Base-by-base conservation (phyloP, 2,113 vertebrate species). In the Salminus brasiliensis region DNA sequence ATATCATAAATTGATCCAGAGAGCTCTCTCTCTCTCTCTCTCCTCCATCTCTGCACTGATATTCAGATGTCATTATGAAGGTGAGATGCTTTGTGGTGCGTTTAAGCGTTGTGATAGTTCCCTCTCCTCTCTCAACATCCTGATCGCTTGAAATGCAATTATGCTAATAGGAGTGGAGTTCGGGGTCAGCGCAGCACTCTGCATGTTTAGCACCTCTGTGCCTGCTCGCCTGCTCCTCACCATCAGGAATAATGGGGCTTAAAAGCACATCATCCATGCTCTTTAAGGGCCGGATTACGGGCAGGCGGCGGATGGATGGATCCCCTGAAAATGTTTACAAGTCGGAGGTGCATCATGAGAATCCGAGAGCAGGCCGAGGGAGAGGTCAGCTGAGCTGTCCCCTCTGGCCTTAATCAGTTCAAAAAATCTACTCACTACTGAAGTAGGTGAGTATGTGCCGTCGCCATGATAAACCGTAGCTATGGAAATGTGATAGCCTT, bases 61-160 rank as follows among this genome's bases (percentile, higher is more conserved):
- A 53, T 63, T 67, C 16, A 73, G 53, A 68, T 78, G 55, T 74
- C 63, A 62, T 70, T 65, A 68, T 84, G 67, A 79, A 84, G 72
- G 68, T 83, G 81, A 83, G 47, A 73, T 16, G 11, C 73, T 59
- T 72, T 76, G 71, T 43, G 49, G 68, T n/a, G 30, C 36, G n/a
- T 55, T 32, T 4, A 66, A 79, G 25, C 47, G 27, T 39, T 85
- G 79, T 71, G 63, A 67, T 81, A 66, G 73, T 70, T 79, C 59
- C 21, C 81, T 85, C 87, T 87, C 73, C 84, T n/a, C n/a, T n/a
- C n/a, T 87, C 80, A 86, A 87, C 77, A 79, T 79, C 82, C 76
- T 30, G 81, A 88, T 92, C 27, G 23, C 90, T 92, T 91, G 87
- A 92, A 91, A 93, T 91, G 88, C 88, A 92, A 91, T 92, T 91